phyloP scores from a whole-genome alignment of 1,140 invertebrate genomes.

The Drosophila ohnishii region DNA sequence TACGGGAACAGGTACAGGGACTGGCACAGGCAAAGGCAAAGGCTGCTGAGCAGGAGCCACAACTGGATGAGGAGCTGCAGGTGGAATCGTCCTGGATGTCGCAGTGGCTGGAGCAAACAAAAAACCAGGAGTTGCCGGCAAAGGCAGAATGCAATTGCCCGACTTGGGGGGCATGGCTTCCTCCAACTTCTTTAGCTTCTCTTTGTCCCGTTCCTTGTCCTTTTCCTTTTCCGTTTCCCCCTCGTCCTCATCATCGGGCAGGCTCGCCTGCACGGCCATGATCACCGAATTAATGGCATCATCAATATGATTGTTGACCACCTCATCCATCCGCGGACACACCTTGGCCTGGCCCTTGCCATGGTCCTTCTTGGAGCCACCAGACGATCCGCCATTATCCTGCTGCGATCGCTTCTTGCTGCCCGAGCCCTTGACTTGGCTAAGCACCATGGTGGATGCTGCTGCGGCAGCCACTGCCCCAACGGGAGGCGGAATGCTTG shows the following conservation, averaged over 20 bases:
- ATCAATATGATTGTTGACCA: conserved; percentile 79
- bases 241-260: conserved; percentile 60
- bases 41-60: not conserved
- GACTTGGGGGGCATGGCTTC: not conserved
- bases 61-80: not conserved
- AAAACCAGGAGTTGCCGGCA: not conserved
- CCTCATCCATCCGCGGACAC: conserved; percentile 70
- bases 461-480: not conserved
- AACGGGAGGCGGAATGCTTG: not conserved
- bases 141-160: conserved; percentile 3
- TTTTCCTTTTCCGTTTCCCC: conserved; percentile 12
- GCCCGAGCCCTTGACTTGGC: conserved; percentile 13
- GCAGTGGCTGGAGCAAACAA: not conserved
- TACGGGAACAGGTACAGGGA: not conserved
- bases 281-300: conserved; percentile 80
- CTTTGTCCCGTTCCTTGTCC: conserved; percentile 2
- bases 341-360: conserved; percentile 26
- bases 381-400: conserved; percentile 5
- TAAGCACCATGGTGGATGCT: not conserved
- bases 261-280: conserved; percentile 69
- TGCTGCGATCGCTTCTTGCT: conserved; percentile 42
- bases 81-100: not conserved
- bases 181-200: conserved; percentile 26
- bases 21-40: not conserved
- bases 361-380: conserved; percentile 38